These are phyloP conservation scores for Drosophila quasianomalipes DNA, from an alignment of 2,888 invertebrate genomes.

Conservation along the genomic window DNA sequence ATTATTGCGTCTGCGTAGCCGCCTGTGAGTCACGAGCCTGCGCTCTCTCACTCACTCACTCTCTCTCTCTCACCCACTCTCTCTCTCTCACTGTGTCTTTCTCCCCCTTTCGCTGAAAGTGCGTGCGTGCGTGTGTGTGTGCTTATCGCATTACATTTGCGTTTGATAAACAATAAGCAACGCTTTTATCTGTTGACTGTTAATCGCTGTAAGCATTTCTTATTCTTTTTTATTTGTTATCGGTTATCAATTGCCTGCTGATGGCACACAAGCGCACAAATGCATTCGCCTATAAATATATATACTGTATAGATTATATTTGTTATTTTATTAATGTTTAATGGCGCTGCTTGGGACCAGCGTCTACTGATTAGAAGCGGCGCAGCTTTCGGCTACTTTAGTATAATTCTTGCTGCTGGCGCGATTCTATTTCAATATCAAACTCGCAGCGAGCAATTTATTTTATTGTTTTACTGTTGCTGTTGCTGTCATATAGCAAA, in stretches of 20 bases:
- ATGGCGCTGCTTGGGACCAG: conserved; percentile 26
- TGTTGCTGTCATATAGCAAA: neutral
- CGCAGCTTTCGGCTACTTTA: conserved; percentile 27
- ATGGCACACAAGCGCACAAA: conserved; percentile 9
- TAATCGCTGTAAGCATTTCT: conserved; percentile 26
- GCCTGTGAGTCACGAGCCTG: conserved; percentile 47
- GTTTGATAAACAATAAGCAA: conserved; percentile 31
- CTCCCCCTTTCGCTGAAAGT: conserved; percentile 14
- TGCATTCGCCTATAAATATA: conserved; percentile 10
- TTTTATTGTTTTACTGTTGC: conserved; percentile 19
- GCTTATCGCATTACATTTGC: conserved; percentile 38
- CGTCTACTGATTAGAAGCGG: conserved; percentile 37
- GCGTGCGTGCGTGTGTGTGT: conserved; percentile 6
- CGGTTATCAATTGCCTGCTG: conserved; percentile 35
- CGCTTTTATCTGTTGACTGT: conserved; percentile 23
- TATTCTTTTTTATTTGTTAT: conserved; percentile 9
- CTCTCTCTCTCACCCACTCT: conserved; percentile 4
- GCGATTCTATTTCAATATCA: conserved; percentile 32
- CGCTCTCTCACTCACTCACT: conserved; percentile 13
- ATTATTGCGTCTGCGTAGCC: conserved; percentile 60
- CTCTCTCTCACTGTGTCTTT: neutral
- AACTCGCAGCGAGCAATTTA: conserved; percentile 27
- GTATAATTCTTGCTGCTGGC: conserved; percentile 27
- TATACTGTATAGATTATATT: conserved; percentile 10
- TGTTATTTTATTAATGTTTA: conserved; percentile 24